Evolutionary conservation across 2,888 invertebrate species (phyloP).

Genomic region (Quadroppia sp.): DNA sequence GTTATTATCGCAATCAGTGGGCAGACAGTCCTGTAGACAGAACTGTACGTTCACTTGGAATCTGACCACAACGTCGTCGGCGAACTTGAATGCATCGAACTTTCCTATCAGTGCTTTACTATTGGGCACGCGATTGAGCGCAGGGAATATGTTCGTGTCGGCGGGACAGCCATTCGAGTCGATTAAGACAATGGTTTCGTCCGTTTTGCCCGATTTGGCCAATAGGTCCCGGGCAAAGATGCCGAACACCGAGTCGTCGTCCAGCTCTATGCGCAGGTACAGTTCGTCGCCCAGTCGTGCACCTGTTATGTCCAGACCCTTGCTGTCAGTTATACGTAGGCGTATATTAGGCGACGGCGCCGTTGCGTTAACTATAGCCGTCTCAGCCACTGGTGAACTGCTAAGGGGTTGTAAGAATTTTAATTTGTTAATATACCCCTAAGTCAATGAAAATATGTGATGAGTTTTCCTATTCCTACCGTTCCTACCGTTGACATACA

Average conservation of each 20-base stretch:
- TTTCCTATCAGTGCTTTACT: slow-evolving; percentile 49
- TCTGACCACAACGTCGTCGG: slow-evolving; percentile 72
- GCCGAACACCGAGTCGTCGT: slow-evolving; percentile 58
- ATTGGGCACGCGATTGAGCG: slow-evolving; percentile 48
- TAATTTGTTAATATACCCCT: too few relatives aligned
- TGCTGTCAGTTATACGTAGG: slow-evolving; percentile 61
- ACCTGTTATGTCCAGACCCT: slow-evolving; percentile 61
- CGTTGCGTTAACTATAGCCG: slow-evolving; percentile 56
- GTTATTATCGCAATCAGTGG: slow-evolving; percentile 56
- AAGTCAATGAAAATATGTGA: too few relatives aligned
- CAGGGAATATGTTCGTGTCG: slow-evolving; percentile 57
- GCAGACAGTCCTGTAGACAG: slow-evolving; percentile 66
- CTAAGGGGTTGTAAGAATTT: too few relatives aligned
- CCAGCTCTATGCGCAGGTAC: slow-evolving; percentile 62
- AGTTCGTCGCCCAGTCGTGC: slow-evolving; percentile 66
- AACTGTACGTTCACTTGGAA: slow-evolving; percentile 78
- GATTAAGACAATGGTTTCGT: slow-evolving; percentile 66
- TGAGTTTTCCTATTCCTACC: too few relatives aligned
- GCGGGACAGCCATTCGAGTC: slow-evolving; percentile 64
- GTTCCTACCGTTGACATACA: too few relatives aligned
- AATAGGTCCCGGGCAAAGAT: slow-evolving; percentile 69
- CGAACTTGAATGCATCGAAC: slow-evolving; percentile 83
- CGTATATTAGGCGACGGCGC: slow-evolving; percentile 57
- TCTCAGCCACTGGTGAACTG: slow-evolving; percentile 47
- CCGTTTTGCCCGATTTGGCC: slow-evolving; percentile 68